Evolutionary conservation across 1,140 invertebrate species (phyloP), one percentile per base, ranked within the genome.

Genomic region (Drosophila guanche): DNA sequence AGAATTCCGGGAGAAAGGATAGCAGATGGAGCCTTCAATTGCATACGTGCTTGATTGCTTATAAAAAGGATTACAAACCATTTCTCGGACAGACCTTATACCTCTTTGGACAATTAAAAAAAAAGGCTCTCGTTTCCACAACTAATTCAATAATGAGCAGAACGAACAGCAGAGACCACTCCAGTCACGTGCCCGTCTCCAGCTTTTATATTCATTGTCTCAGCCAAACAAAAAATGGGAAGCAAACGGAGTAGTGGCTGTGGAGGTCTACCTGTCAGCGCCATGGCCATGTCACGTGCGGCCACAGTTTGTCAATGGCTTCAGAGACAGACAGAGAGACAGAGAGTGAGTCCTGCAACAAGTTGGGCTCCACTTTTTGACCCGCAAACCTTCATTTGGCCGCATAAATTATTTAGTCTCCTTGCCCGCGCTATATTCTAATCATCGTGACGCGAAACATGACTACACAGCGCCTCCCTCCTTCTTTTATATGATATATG

Each of bases 371-470:
- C 43, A 23, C 53, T 72, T 88, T 79, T 79, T 88, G 83, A 88
- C 83, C 83, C 84, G 84, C 78, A 88, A 57, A 88, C 81, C 79
- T 86, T 76, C 70, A 81, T 86, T 88, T 70, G 61, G 62, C 73
- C 58, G 42, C 67, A 86, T 88, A 88, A 88, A 88, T 88, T 79
- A 88, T 88, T 68, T 53, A 88, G 57, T 29, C 53, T 40, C 29
- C 43, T 50, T 47, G 16, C 16, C 16, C 43, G 29, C 83, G 83
- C 75, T 88, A 88, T 88, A 88, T 88, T 88, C 83, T 88, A 88
- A 88, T 88, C 83, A 88, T 84, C n/a, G 66, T 79, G 83, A 88
- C 83, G 83, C 71, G 83, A 54, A 88, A 88, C 83, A 88, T 72
- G 83, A 88, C 25, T 54, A 68, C 62, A 52, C 62, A 45, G 57